Evolutionary conservation across 1,140 invertebrate genomes (phyloP), one percentile per base, ranked within the genome.

Genomic region (Trichonephila clavata): DNA sequence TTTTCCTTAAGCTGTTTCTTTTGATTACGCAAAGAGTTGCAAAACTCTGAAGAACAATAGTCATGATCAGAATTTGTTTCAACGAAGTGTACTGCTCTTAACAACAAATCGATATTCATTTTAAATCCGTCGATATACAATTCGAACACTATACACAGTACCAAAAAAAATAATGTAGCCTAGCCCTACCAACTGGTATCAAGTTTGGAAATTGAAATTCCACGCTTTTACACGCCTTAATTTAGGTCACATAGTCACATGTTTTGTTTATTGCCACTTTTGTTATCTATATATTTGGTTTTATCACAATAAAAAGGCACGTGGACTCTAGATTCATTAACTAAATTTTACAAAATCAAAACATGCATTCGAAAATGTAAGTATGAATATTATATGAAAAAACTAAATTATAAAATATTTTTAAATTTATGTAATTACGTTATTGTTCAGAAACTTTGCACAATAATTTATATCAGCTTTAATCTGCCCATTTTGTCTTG

Each of bases 1-100:
- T 71, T 86, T 32, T 86, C 84, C 21, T 86, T 92, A 1, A 60
- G 4, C 18, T 68, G 81, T 86, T 71, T 86, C 32, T 59, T 86
- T n/a, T 43, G 60, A 32, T 20, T 80, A 16, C n/a, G 2, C 16
- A n/a, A 21, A 13, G 63, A 16, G n/a, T 32, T 43, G 20, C 13
- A n/a, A 57, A 60, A 59, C 14, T 87, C 32, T 7, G 86, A 13
- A 50, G 39, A 43, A 20, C 91, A 92, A 21, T 92, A 92, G 21
- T 92, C 91, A n/a, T 92, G 91, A 8, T 92, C 91, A 10, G 77
- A 90, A 59, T 86, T 92, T 77, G n/a, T 27, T 18, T 92, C 91
- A 27, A 92, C 91, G 20, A 86, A 92, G 1, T 92, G 21, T 57
- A 83, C 65, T 7, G 91, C 91, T 86, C 21, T 86, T 60, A 92